phyloP scores from a whole-genome alignment of 2,113 vertebrate species.

The Petrocephalus zakoni region DNA sequence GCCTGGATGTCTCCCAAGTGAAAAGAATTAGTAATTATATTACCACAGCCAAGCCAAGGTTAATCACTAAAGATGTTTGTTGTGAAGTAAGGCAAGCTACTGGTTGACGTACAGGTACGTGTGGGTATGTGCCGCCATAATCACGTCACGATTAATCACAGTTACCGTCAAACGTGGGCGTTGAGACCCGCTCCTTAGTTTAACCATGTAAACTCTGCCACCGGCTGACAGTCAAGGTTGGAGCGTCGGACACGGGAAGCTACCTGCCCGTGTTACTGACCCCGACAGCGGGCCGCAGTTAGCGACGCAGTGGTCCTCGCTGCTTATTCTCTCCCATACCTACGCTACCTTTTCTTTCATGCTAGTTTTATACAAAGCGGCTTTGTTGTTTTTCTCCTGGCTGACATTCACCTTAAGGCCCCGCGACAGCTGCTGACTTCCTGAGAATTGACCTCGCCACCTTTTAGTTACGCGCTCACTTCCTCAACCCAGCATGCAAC shows the following conservation, averaged over 20 bases:
- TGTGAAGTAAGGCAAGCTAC: background rate
- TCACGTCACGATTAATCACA: background rate
- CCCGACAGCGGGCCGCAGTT: background rate
- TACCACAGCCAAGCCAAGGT: background rate
- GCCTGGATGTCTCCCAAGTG: constrained; percentile 11
- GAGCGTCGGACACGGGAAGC: background rate
- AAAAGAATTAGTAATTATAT: constrained; percentile 18
- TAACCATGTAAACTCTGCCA: background rate
- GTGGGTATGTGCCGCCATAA: background rate
- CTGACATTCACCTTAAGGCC: background rate
- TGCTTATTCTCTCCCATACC: background rate
- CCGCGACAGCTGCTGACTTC: background rate
- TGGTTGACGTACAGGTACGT: background rate
- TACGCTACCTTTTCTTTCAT: background rate
- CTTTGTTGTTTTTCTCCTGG: background rate
- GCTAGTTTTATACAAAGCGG: background rate
- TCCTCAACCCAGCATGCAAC: background rate
- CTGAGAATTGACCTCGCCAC: background rate
- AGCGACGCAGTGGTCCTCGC: background rate
- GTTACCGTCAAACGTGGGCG: background rate
- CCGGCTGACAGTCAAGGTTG: background rate
- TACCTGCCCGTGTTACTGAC: background rate
- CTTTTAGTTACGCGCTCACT: background rate
- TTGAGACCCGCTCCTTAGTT: background rate
- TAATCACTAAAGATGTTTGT: constrained; percentile 12